A percentile compares a stretch with the other conserved stretches of the same genome.
Evolutionary conservation across 2,888 invertebrate species (phyloP).

Genomic region (Cremastinae sp.): DNA sequence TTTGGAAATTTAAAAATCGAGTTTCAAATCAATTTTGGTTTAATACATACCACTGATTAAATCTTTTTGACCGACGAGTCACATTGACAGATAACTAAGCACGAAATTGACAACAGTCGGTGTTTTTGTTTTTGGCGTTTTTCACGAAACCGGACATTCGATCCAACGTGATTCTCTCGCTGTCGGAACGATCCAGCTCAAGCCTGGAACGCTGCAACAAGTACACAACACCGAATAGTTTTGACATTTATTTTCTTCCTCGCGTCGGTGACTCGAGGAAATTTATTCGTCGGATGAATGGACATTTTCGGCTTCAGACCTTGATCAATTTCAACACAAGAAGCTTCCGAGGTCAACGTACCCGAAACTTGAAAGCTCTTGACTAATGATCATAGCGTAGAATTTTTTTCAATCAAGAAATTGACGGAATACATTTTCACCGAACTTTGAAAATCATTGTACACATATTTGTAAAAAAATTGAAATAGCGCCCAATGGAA

Average conservation of each 20-base stretch:
- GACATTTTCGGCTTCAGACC: background rate
- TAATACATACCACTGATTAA: too few relatives aligned
- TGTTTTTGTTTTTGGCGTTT: background rate
- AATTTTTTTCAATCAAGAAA: background rate
- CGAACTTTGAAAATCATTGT: slow-evolving; percentile 1
- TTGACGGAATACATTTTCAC: background rate
- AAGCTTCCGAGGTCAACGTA: too few relatives aligned
- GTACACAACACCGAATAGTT: slow-evolving; percentile 65
- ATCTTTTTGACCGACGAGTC: background rate
- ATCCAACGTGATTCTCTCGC: background rate
- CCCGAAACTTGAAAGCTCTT: background rate
- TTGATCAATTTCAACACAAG: too few relatives aligned
- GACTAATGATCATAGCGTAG: background rate
- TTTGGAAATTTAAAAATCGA: too few relatives aligned
- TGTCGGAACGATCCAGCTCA: slow-evolving; percentile 8
- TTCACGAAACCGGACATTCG: background rate
- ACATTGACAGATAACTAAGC: background rate
- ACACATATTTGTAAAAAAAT: background rate
- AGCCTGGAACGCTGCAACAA: slow-evolving; percentile 70
- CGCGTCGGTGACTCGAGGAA: slow-evolving; percentile 48
- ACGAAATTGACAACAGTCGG: background rate
- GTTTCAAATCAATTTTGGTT: too few relatives aligned
- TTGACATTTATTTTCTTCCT: slow-evolving; percentile 25
- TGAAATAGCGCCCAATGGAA: background rate
- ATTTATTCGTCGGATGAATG: background rate